Evolutionary conservation across 2,888 invertebrate species (phyloP).

Genomic region (Drosophila conformis): DNA sequence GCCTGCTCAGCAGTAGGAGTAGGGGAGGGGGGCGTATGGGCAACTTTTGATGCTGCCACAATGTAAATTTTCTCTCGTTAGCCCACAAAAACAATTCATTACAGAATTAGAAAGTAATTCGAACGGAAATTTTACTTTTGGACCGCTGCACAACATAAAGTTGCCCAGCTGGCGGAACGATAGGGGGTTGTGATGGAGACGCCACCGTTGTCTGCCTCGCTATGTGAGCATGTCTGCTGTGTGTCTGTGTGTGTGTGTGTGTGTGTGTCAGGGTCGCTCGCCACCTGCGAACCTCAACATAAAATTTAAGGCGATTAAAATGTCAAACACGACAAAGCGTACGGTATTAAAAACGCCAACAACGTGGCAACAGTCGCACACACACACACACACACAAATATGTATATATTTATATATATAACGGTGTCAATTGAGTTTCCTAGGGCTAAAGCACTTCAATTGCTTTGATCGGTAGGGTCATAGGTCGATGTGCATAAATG

Average conservation of each 20-base stretch:
- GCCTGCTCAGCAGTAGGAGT: background rate
- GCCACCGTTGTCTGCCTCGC: slow-evolving; percentile 5
- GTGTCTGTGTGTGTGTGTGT: slow-evolving; percentile 3
- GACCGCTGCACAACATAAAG: slow-evolving; percentile 70
- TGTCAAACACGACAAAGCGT: slow-evolving; percentile 82
- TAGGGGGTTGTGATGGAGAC: slow-evolving; percentile 7
- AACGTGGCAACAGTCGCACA: slow-evolving; percentile 59
- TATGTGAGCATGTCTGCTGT: background rate
- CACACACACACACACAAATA: slow-evolving; percentile 6
- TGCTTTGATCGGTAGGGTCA: background rate
- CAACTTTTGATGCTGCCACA: slow-evolving; percentile 72
- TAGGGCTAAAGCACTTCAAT: background rate
- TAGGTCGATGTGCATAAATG: background rate
- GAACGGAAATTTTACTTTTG: slow-evolving; percentile 80
- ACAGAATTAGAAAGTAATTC: slow-evolving; percentile 81
- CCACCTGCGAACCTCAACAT: slow-evolving; percentile 72
- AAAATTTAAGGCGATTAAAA: slow-evolving; percentile 83
- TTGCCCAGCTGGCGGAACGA: slow-evolving; percentile 32
- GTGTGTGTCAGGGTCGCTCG: slow-evolving; percentile 18
- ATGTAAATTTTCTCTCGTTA: slow-evolving; percentile 71
- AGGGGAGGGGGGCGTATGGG: slow-evolving; percentile 65
- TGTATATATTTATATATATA: background rate
- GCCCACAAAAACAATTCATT: slow-evolving; percentile 78
- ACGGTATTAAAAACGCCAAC: slow-evolving; percentile 77
- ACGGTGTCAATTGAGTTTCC: slow-evolving; percentile 19